Evolutionary conservation across 30 jellyfish, hydroid and myxozoan species (phyloP).

Genomic region (Nemopilema nomurai): DNA sequence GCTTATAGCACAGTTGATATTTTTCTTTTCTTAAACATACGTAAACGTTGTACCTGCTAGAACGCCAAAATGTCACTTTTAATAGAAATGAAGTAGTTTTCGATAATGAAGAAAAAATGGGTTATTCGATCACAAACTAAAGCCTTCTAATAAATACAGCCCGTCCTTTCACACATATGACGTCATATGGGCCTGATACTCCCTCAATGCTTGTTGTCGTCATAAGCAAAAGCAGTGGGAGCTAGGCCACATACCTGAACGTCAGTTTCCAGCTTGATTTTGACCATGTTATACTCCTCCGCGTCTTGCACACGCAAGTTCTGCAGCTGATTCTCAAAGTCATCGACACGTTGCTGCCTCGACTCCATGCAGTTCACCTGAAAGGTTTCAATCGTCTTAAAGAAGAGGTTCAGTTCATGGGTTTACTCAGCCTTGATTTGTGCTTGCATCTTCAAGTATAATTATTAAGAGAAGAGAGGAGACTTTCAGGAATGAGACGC

Average conservation of each 20-base stretch:
- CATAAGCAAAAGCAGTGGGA: not conserved
- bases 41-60: too few relatives aligned
- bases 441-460: not conserved
- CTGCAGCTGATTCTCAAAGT: constrained; percentile 75
- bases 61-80: too few relatives aligned
- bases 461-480: not conserved
- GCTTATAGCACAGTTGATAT: too few relatives aligned
- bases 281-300: constrained; percentile 91
- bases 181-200: too few relatives aligned
- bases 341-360: constrained; percentile 79
- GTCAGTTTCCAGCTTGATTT: constrained; percentile 87
- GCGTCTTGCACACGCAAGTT: constrained; percentile 88
- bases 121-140: too few relatives aligned
- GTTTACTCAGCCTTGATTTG: not conserved
- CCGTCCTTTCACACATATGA: too few relatives aligned
- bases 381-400: not conserved
- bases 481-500: too few relatives aligned
- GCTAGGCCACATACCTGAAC: constrained; percentile 69
- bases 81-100: too few relatives aligned
- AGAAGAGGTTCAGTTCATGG: not conserved
- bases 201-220: too few relatives aligned
- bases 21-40: too few relatives aligned
- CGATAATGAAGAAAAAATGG: too few relatives aligned
- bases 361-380: constrained; percentile 65
- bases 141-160: too few relatives aligned